Conservation (phyloP, 2,888 invertebrate genomes). For the Abrostola triplasia region DNA sequence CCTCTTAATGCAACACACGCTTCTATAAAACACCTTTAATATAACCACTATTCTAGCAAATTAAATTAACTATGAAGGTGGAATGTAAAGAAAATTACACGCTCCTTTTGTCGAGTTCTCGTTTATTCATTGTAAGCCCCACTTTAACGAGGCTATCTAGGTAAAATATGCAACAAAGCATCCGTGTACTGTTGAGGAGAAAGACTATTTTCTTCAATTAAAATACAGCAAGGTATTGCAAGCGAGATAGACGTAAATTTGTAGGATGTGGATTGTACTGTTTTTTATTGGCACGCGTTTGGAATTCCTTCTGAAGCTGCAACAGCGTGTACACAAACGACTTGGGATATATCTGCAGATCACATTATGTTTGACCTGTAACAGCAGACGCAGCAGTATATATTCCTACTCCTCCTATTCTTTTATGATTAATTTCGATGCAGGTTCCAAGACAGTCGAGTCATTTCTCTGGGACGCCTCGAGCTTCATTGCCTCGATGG, state of each 20-base stretch:
- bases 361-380: too few relatives aligned
- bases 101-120: slow-evolving; percentile 47
- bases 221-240: slow-evolving; percentile 17
- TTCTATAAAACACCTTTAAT: slow-evolving; percentile 6
- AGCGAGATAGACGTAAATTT: not conserved
- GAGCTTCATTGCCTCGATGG: too few relatives aligned
- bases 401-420: too few relatives aligned
- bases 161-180: slow-evolving; percentile 47
- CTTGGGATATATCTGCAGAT: too few relatives aligned
- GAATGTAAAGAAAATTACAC: slow-evolving; percentile 45
- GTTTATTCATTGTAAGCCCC: slow-evolving; percentile 48
- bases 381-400: too few relatives aligned
- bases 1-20: slow-evolving; percentile 25
- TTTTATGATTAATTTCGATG: too few relatives aligned
- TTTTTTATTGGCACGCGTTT: not conserved
- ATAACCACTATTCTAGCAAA: slow-evolving; percentile 33
- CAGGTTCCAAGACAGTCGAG: too few relatives aligned
- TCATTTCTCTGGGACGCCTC: too few relatives aligned
- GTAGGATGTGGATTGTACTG: not conserved
- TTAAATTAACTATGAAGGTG: slow-evolving; percentile 57
- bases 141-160: slow-evolving; percentile 46
- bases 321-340: too few relatives aligned
- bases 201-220: slow-evolving; percentile 40
- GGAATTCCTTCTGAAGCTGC: too few relatives aligned
- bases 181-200: slow-evolving; percentile 13